Conservation (phyloP, 2,888 invertebrate species). For the Dynastes tityus region DNA sequence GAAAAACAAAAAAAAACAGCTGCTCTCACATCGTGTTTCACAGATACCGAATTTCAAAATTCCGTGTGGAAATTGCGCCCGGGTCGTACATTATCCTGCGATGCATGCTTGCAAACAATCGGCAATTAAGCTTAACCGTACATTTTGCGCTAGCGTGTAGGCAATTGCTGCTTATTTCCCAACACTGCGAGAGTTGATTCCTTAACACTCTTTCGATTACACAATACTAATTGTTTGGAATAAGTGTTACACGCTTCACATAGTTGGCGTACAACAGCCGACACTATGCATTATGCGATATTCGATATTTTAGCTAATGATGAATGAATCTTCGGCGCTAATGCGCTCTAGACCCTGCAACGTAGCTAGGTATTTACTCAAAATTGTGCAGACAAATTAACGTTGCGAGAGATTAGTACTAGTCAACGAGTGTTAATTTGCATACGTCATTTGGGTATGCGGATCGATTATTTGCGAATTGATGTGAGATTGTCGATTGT, state of each 20-base stretch:
- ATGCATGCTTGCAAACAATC: constrained; percentile 58
- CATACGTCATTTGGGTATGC: constrained; percentile 12
- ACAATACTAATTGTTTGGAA: constrained; percentile 39
- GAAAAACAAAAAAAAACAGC: too few relatives aligned
- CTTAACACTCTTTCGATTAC: constrained; percentile 37
- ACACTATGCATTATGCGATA: constrained; percentile 30
- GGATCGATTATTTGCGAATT: constrained; percentile 21
- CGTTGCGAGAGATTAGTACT: constrained; percentile 25
- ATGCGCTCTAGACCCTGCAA: not conserved
- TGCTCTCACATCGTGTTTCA: not conserved
- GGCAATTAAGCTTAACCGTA: constrained; percentile 58
- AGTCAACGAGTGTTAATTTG: constrained; percentile 38
- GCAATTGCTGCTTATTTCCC: constrained; percentile 39
- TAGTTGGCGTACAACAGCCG: not conserved
- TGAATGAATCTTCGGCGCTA: constrained; percentile 30
- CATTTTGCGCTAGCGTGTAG: constrained; percentile 54
- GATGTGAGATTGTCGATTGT: not conserved
- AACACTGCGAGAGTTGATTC: constrained; percentile 45
- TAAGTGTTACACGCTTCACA: constrained; percentile 34
- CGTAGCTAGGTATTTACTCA: constrained; percentile 12
- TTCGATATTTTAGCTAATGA: constrained; percentile 33
- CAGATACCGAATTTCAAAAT: constrained; percentile 58
- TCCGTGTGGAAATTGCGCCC: constrained; percentile 58
- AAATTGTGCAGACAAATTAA: constrained; percentile 33
- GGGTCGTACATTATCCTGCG: constrained; percentile 53